Percentiles rank a stretch among this genome's conserved stretches.
phyloP scores from a whole-genome alignment of 1,140 invertebrate species.

The Microplitis demolitor region DNA sequence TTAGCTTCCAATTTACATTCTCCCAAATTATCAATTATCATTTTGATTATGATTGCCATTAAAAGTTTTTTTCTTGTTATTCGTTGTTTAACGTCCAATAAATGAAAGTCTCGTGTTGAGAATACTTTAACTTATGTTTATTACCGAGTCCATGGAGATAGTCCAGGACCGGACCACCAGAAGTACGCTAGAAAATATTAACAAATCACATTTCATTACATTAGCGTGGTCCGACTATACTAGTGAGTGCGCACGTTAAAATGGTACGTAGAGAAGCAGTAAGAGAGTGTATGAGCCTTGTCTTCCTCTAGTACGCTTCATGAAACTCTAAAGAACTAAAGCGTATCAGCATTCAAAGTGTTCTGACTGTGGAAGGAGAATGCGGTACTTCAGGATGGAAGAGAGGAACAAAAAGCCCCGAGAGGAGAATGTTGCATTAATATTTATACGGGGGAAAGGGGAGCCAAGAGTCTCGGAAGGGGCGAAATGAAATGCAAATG shows the following conservation, averaged over 20 bases:
- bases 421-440: constrained; percentile 63
- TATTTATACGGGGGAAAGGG: constrained; percentile 60
- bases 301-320: constrained; percentile 16
- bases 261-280: neutral
- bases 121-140: neutral
- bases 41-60: neutral
- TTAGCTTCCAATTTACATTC: neutral
- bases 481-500: constrained; percentile 62
- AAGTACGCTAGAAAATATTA: constrained; percentile 35
- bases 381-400: constrained; percentile 45
- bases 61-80: neutral
- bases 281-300: too few species aligned
- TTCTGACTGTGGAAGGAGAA: constrained; percentile 40
- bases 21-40: neutral
- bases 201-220: constrained; percentile 55
- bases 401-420: constrained; percentile 59
- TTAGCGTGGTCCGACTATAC: constrained; percentile 40
- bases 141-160: constrained; percentile 1
- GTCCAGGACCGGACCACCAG: neutral
- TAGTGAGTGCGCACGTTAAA: constrained; percentile 8
- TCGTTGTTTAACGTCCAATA: neutral
- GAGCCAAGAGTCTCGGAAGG: constrained; percentile 22
- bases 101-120: neutral
- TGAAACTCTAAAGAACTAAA: constrained; percentile 17
- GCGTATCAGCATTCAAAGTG: constrained; percentile 57